Evolutionary conservation across 2,888 invertebrate genomes (phyloP).

Genomic region (Nomada fucata): DNA sequence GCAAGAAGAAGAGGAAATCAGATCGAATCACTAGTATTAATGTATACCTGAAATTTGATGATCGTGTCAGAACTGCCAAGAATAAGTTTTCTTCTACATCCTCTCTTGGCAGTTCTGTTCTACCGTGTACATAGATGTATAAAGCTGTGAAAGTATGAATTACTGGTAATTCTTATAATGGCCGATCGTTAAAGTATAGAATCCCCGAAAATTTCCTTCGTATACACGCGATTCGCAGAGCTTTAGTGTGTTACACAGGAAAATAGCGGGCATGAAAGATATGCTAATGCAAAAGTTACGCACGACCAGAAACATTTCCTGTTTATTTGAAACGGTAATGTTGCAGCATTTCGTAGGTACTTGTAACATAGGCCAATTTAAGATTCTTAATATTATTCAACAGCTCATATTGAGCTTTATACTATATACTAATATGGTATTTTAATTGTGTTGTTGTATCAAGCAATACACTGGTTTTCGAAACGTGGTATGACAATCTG

Average conservation of each 20-base stretch:
- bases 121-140: conserved; percentile 78
- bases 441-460: conserved; percentile 80
- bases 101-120: conserved; percentile 69
- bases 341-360: conserved; percentile 72
- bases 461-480: conserved; percentile 53
- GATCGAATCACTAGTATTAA: conserved; percentile 80
- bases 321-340: conserved; percentile 39
- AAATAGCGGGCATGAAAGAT: conserved; percentile 8
- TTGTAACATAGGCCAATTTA: conserved; percentile 75
- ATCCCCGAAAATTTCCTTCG: conserved; percentile 19
- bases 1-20: conserved; percentile 58
- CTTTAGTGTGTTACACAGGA: conserved; percentile 2
- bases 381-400: conserved; percentile 76
- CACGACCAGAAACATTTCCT: conserved; percentile 26
- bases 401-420: conserved; percentile 81
- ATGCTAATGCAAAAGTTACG: conserved; percentile 22
- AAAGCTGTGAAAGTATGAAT: conserved; percentile 74
- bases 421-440: conserved; percentile 78
- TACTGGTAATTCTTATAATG: conserved; percentile 69
- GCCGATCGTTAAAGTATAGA: conserved; percentile 49
- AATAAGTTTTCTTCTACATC: conserved; percentile 31
- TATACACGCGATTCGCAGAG: conserved; percentile 6
- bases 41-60: conserved; percentile 76
- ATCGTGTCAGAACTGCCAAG: conserved; percentile 59
- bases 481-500: conserved; percentile 37